Base-by-base conservation (phyloP, 2,113 vertebrate species). In the Rhinolophus ferrumequinum region DNA sequence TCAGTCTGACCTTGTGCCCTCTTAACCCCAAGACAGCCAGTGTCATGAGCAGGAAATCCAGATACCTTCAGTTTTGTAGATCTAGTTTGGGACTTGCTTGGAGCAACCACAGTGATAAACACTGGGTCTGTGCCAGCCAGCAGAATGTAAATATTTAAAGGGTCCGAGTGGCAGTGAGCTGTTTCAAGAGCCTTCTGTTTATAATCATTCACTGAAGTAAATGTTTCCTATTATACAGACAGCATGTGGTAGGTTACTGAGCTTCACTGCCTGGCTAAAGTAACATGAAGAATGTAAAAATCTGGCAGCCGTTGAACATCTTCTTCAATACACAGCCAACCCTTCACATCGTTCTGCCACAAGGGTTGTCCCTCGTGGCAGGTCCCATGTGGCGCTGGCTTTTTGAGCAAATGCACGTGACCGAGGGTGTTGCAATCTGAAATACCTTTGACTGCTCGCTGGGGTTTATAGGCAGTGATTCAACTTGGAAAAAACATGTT, bases 141-240 rank as follows among this genome's bases (percentile, higher is more conserved):
- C 56, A 95, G 64, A 97, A 95, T 96, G 93, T 98, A 98, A 98
- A 97, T 98, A 96, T 98, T 98, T 95, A 96, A 97, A 96, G 89
- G 64, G 33, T 97, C 93, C 41, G 72, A 75, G 90, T 94, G 97
- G 91, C 95, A 96, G 67, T 67, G 88, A 98, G 75, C 91, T 97
- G 64, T 98, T 98, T 97, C 90, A 97, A 98, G 96, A 96, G 64
- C 47, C 90, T 98, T 96, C 97, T 98, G 97, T 98, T 97, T 98
- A 91, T 96, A 97, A 96, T 98, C 24, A 77, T 92, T 98, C 83
- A 89, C 76, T 84, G 88, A 97, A 98, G 90, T 87, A 82, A 96
- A 84, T 94, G 95, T 96, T 98, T 98, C 93, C 93, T 95, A 1
- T 95, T 96, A 62, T 12, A 60, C 72, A 77, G 62, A 28, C 41